Evolutionary conservation across 2,113 vertebrate genomes (phyloP).

Genomic region (Mohoua ochrocephala): DNA sequence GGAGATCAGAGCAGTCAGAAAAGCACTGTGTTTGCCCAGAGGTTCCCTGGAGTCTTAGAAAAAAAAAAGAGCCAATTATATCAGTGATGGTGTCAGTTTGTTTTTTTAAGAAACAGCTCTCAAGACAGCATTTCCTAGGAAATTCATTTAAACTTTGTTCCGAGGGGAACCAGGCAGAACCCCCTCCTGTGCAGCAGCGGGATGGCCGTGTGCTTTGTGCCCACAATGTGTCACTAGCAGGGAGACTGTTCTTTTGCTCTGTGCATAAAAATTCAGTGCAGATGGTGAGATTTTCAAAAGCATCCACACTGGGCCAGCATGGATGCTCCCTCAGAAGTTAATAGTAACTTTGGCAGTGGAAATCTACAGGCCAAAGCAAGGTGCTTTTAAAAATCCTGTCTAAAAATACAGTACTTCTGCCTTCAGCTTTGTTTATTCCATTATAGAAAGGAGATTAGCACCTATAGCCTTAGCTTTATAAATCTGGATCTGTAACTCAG

Average conservation of each 20-base stretch:
- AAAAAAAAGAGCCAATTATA: neutral
- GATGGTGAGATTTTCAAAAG: neutral
- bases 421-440: neutral
- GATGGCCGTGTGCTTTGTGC: neutral
- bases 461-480: neutral
- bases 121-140: neutral
- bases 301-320: rapidly evolving
- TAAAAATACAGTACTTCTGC: conserved; percentile 23
- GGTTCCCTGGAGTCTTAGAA: neutral
- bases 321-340: neutral
- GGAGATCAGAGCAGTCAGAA: neutral
- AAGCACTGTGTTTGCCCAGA: neutral
- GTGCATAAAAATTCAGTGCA: neutral
- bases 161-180: neutral
- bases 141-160: neutral
- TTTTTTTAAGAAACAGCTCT: neutral
- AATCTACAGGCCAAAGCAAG: neutral
- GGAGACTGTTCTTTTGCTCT: neutral
- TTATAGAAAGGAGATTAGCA: neutral
- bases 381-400: neutral
- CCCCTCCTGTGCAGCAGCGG: neutral
- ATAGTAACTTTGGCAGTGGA: neutral
- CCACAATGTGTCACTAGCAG: neutral
- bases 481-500: conserved; percentile 51
- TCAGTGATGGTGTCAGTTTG: neutral